Base-by-base conservation (phyloP, 92 coral and sea anemone species). In the Actinernus sp. region DNA sequence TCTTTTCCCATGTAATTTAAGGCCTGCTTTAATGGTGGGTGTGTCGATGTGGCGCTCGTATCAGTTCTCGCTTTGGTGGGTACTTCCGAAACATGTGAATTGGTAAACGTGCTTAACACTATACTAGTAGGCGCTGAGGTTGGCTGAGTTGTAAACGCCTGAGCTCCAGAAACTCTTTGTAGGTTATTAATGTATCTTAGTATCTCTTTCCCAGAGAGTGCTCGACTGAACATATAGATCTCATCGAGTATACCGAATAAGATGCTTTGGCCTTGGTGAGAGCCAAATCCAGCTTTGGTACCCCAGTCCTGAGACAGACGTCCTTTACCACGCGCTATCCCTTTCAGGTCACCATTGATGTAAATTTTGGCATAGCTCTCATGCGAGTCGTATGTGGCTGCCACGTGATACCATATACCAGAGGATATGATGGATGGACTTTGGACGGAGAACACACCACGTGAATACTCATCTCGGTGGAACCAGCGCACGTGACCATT, bases 391-490 rank as follows among this genome's bases (percentile, higher is more conserved):
- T 94, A 94, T 44, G 98, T 94, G 44, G 65, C 97, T 53, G 65
- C 88, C 65, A 91, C 86, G 92, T 94, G 98, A 47, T 87, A 86
- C 98, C 98, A 94, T 22, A 54, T 24, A 49, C 80, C 88, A 2
- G 92, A 74, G 26, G 68, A 68, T 30, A 94, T 48, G 21, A 82
- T 59, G n/a, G 74, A 89, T 4, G 86, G 69, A 11, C 97, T 78
- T 28, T 81, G 61, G 36, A 94, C 71, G 23, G 58, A 73, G 49
- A 94, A 94, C 13, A 90, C 76, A 22, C 68, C 80, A 37, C 80
- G 74, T 4, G 91, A 78, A 49, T 65, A 64, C 31, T 88, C 88
- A 38, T 87, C 80, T 11, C 83, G 79, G 61, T 94, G 97, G 46
- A 78, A 83, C 98, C 98, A 94, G 49, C 79, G 66, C 44, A 94